Evolutionary conservation across 2,113 vertebrate species (phyloP), one percentile per base, ranked within the genome.

Genomic region (Elgaria multicarinata): DNA sequence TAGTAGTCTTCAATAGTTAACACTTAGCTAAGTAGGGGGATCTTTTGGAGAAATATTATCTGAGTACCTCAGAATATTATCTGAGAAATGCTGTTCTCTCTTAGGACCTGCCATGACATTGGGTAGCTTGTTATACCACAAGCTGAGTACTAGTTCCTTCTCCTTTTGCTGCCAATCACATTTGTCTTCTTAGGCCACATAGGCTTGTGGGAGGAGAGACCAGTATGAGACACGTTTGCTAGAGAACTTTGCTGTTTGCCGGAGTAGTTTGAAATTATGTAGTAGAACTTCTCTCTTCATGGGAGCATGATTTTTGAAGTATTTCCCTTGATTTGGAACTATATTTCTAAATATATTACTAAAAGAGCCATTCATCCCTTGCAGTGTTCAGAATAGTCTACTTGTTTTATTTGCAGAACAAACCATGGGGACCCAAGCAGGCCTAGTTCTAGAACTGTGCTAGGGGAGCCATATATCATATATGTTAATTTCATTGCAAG

Each of bases 291-390:
- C 22, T 50, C 16, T 79, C 74, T 77, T 96, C 85, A 78, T 78
- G 77, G 91, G 83, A 83, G 84, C 89, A 80, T 93, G 77, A 46
- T 88, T 69, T 86, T 71, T 91, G 39, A 82, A 33, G 28, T 31
- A 83, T 69, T 88, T 78, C 87, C 64, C 8, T 62, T 91, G 53
- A 22, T 58, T 16, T 53, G 5, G 58, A 87, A 87, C n/a, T 4
- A 55, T 31, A 71, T 22, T 46, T 4, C 18, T 58, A 46, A 26
- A 7, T 4, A 55, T 24, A 80, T 24, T 46, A 13, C 20, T 62
- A 50, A 26, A 9, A 3, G 6, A 0, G n/a, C 24, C 6, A 82
- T 86, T 94, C 91, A 93, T 26, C 89, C 66, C 6, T 91, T 76
- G 90, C 8, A 36, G 4, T 87, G 72, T 85, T 93, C 83, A 83